Evolutionary conservation across 2,797 vertebrate species (phyloP).

Genomic region (Tinamus major): DNA sequence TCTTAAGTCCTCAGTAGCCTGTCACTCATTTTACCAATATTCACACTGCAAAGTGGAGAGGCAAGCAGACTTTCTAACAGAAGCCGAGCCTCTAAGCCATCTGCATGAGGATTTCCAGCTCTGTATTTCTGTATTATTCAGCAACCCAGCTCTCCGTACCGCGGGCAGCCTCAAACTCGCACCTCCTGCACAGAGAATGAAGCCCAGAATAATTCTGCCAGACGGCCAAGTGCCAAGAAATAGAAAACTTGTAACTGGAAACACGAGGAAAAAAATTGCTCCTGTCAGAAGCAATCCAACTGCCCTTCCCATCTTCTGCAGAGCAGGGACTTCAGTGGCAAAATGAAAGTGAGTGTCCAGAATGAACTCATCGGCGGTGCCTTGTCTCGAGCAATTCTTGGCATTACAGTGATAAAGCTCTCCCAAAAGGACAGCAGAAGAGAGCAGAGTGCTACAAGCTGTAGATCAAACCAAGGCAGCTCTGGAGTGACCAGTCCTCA

Average conservation of each 20-base stretch:
- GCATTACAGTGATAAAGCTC: background rate
- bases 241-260: background rate
- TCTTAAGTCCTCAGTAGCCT: background rate
- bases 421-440: background rate
- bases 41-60: background rate
- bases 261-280: slow-evolving; percentile 18
- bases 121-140: background rate
- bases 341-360: accelerated
- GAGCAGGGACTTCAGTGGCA: background rate
- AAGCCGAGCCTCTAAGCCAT: slow-evolving; percentile 12
- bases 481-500: background rate
- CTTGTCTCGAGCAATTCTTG: background rate
- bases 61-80: slow-evolving; percentile 11
- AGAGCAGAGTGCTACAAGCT: background rate
- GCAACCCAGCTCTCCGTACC: background rate
- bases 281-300: slow-evolving; percentile 19
- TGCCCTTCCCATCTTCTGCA: background rate
- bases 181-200: background rate
- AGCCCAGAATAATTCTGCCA: slow-evolving; percentile 6
- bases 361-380: accelerated
- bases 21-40: background rate
- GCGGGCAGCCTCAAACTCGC: background rate
- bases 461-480: background rate
- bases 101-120: slow-evolving; percentile 10
- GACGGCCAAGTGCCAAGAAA: slow-evolving; percentile 13